These are phyloP conservation scores for Dasyprocta punctata DNA, from an alignment of 2,113 vertebrate species.

Conservation along the genomic window DNA sequence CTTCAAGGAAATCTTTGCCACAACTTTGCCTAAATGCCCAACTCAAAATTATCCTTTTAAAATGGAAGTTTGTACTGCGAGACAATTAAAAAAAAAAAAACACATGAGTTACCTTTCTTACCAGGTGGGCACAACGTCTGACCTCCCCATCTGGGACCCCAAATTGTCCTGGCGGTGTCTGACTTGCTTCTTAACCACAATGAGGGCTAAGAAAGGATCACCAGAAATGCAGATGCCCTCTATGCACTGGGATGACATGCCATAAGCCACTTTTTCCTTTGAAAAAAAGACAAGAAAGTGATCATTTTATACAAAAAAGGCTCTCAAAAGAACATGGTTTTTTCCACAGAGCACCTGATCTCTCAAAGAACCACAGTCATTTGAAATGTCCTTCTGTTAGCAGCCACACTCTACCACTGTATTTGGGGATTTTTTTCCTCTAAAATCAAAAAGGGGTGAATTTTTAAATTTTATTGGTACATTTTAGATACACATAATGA, in stretches of 20 bases:
- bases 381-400: constrained; percentile 8
- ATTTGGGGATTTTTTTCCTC: background rate
- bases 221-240: background rate
- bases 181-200: background rate
- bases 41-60: background rate
- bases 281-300: background rate
- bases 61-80: background rate
- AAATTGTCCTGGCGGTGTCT: background rate
- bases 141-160: background rate
- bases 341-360: background rate
- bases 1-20: background rate
- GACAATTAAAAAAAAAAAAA: background rate
- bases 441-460: background rate
- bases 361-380: background rate
- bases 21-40: background rate
- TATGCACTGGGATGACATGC: background rate
- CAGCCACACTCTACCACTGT: background rate
- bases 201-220: background rate
- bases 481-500: background rate
- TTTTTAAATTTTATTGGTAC: background rate
- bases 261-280: background rate
- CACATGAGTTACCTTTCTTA: background rate
- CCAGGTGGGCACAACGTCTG: background rate
- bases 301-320: background rate
- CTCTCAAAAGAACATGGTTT: background rate